Conservation (phyloP, 1,140 invertebrate species). For the Ectropis grisescens region DNA sequence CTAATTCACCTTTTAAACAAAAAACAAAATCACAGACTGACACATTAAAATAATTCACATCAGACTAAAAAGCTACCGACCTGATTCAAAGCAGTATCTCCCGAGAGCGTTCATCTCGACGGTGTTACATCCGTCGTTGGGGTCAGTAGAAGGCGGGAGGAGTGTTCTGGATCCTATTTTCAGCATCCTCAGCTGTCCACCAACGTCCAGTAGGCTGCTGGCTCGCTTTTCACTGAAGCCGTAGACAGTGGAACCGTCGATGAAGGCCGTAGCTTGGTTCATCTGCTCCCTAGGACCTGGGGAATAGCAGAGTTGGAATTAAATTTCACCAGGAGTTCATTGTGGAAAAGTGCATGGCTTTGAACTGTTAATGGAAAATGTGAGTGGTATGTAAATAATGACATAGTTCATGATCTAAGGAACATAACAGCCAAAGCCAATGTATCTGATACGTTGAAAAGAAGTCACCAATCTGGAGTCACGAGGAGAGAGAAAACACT, state of each 20-base stretch:
- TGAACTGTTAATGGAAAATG: too few relatives aligned
- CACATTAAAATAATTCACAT: too few relatives aligned
- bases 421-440: too few relatives aligned
- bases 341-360: too few relatives aligned
- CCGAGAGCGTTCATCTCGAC: constrained; percentile 75
- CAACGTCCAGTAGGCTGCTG: constrained; percentile 61
- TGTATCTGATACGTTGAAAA: too few relatives aligned
- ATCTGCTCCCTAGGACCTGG: constrained; percentile 87
- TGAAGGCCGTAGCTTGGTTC: constrained; percentile 90
- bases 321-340: too few relatives aligned
- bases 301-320: constrained; percentile 24
- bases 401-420: too few relatives aligned
- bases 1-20: too few relatives aligned
- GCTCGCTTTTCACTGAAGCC: constrained; percentile 74
- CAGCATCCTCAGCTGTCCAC: constrained; percentile 73
- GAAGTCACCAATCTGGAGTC: too few relatives aligned
- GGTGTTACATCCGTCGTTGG: constrained; percentile 82
- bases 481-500: too few relatives aligned
- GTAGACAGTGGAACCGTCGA: constrained; percentile 93
- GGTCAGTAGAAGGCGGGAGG: constrained; percentile 79
- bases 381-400: too few relatives aligned
- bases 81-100: constrained; percentile 83
- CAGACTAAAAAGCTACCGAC: constrained; percentile 45
- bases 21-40: too few relatives aligned
- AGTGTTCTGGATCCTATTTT: constrained; percentile 76